Evolutionary conservation across 2,888 invertebrate species (phyloP).

Genomic region (Chalcosyrphus nemorum): DNA sequence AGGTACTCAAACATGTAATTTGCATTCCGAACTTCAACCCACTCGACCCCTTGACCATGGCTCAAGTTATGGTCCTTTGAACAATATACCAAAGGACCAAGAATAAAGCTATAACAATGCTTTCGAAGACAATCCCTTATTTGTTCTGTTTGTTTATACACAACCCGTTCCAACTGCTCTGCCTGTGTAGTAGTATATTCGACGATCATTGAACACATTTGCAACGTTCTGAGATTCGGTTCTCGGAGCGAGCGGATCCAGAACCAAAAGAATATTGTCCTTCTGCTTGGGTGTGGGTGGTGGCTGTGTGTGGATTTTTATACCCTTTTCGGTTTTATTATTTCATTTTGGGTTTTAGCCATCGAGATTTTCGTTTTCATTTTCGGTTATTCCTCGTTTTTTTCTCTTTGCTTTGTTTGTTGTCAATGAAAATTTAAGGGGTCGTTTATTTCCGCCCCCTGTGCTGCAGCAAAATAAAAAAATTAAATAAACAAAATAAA

Average conservation of each 20-base stretch:
- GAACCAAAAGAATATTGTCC: conserved; percentile 38
- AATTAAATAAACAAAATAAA: conserved; percentile 61
- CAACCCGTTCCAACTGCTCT: neutral
- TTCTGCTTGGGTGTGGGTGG: neutral
- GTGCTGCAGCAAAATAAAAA: conserved; percentile 17
- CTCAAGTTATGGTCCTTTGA: conserved; percentile 40
- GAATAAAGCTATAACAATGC: conserved; percentile 13
- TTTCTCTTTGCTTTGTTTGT: conserved; percentile 44
- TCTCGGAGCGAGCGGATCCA: conserved; percentile 33
- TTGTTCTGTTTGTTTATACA: conserved; percentile 45
- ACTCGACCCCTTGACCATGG: conserved; percentile 37
- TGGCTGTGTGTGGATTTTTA: conserved; percentile 7
- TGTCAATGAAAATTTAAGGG: conserved; percentile 65
- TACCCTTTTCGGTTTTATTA: conserved; percentile 44
- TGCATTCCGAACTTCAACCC: conserved; percentile 52
- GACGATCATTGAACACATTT: conserved; percentile 60
- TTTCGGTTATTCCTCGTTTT: neutral
- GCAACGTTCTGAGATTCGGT: conserved; percentile 38
- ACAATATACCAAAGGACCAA: conserved; percentile 6
- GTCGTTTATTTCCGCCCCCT: conserved; percentile 27
- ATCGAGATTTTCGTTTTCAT: conserved; percentile 34
- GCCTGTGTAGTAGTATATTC: conserved; percentile 16
- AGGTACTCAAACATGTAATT: conserved; percentile 64
- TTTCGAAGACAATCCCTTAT: conserved; percentile 50
- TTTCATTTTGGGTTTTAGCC: conserved; percentile 45